phyloP scores from a whole-genome alignment of 2,797 vertebrate genomes.

The Atherinosoma microstoma region DNA sequence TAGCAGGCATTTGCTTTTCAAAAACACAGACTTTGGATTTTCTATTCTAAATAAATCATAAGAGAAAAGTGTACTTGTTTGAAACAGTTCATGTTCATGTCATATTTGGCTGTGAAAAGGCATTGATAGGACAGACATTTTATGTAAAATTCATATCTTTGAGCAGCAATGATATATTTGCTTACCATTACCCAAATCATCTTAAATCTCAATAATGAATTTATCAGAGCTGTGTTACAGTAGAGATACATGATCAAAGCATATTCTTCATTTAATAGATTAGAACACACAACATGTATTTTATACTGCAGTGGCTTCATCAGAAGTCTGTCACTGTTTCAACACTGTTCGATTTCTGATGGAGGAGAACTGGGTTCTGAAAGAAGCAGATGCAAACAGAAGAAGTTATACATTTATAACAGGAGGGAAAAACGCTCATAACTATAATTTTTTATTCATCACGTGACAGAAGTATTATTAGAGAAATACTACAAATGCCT shows the following conservation, averaged over 20 bases:
- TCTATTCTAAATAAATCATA: too few species aligned
- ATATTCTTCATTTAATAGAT: slow-evolving; percentile 14
- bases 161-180: too few species aligned
- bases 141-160: too few species aligned
- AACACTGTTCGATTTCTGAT: slow-evolving; percentile 78
- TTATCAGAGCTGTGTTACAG: background rate
- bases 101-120: too few species aligned
- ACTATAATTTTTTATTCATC: background rate
- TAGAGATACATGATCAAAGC: background rate
- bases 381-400: slow-evolving; percentile 43
- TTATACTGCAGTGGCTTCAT: background rate
- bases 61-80: too few species aligned
- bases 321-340: slow-evolving; percentile 29
- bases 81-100: too few species aligned
- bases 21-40: too few species aligned
- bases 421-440: background rate
- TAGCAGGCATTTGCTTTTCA: too few species aligned
- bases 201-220: background rate
- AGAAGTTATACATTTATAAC: slow-evolving; percentile 5
- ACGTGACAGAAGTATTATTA: background rate
- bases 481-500: background rate
- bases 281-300: background rate
- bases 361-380: slow-evolving; percentile 73
- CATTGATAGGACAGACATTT: too few species aligned
- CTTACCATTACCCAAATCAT: background rate